Conservation (phyloP, 2,113 vertebrate species). For the Tetrao urogallus region DNA sequence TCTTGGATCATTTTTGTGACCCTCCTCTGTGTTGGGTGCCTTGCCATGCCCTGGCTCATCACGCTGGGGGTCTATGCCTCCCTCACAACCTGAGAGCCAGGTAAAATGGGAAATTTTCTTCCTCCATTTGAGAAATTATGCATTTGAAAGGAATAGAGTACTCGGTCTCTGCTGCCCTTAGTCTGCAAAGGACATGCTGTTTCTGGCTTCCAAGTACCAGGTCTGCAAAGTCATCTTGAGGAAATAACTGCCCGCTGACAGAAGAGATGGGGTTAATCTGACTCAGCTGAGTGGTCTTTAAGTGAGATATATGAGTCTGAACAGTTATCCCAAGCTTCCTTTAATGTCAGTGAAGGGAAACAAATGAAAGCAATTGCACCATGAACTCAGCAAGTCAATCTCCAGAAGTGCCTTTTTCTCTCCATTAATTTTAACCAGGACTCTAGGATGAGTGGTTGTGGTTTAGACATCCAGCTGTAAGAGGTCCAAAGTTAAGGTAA, state of each 20-base stretch:
- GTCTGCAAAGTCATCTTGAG: background rate
- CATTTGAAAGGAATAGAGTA: background rate
- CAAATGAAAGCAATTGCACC: background rate
- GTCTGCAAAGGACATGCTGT: background rate
- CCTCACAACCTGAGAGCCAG: background rate
- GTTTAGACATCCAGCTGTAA: background rate
- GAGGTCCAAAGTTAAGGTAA: background rate
- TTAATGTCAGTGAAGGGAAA: background rate
- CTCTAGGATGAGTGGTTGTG: background rate
- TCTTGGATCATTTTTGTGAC: no score
- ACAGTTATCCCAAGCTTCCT: background rate
- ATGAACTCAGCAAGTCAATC: background rate
- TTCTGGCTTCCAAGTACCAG: background rate
- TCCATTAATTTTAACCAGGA: background rate
- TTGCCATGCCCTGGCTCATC: background rate
- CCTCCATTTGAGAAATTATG: background rate
- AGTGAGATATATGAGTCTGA: background rate
- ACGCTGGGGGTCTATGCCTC: background rate
- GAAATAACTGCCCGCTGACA: background rate
- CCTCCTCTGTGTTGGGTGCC: no score
- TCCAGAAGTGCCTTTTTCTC: background rate
- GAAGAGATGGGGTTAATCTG: background rate
- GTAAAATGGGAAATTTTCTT: background rate
- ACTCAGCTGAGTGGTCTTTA: background rate
- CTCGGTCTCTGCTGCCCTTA: background rate